Percentiles rank a stretch among this genome's conserved stretches.
These are phyloP conservation scores for Sericinus montela DNA, from an alignment of 2,888 invertebrate genomes.

Conservation along the genomic window DNA sequence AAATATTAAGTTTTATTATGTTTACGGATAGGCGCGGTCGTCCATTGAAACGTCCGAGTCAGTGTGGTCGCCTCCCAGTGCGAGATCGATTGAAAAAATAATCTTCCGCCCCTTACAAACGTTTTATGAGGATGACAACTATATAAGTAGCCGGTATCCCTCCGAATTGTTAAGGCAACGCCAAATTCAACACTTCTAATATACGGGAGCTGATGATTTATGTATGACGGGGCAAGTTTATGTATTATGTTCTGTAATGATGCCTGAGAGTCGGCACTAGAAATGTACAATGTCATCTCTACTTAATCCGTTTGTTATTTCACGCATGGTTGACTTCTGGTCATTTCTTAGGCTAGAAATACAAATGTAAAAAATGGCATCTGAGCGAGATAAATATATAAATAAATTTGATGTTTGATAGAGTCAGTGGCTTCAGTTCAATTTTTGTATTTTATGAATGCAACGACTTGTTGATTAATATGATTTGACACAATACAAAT, in stretches of 20 bases:
- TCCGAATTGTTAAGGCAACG: constrained; percentile 37
- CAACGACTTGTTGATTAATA: no score
- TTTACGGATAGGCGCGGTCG: constrained; percentile 65
- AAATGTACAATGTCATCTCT: constrained; percentile 66
- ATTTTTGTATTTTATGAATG: no score
- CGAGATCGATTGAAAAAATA: constrained; percentile 49
- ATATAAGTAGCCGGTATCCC: constrained; percentile 49
- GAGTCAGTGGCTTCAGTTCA: no score
- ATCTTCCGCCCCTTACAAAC: constrained; percentile 50
- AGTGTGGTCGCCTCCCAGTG: constrained; percentile 73
- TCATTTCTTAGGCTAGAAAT: no score
- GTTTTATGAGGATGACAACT: constrained; percentile 65
- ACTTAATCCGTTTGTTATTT: constrained; percentile 64
- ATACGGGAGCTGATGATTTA: constrained; percentile 58
- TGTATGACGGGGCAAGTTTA: constrained; percentile 61
- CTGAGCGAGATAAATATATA: not conserved
- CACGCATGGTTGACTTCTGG: constrained; percentile 44
- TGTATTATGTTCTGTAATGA: constrained; percentile 34
- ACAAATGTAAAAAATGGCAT: not conserved
- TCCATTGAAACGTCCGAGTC: constrained; percentile 38
- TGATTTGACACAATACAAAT: no score
- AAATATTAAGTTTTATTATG: constrained; percentile 75
- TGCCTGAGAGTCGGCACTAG: constrained; percentile 31
- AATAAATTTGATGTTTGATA: constrained; percentile 4
- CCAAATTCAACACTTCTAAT: constrained; percentile 65